Evolutionary conservation across 2,113 vertebrate species (phyloP).

Genomic region (Centropus unirufus): DNA sequence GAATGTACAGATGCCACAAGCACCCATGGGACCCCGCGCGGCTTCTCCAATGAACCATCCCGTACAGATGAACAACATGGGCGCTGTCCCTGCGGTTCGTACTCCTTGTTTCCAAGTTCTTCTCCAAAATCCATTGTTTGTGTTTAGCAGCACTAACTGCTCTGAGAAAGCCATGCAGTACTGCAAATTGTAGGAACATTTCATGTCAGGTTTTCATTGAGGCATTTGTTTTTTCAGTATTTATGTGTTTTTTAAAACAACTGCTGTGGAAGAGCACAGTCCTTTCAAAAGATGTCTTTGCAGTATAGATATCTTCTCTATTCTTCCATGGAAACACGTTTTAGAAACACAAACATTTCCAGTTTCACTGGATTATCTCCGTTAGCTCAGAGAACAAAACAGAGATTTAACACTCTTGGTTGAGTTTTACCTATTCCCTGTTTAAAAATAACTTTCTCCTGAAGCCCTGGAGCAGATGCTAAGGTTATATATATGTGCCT

Average conservation of each 20-base stretch:
- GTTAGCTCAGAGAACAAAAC: background rate
- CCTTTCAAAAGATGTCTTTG: background rate
- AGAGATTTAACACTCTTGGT: background rate
- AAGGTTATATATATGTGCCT: background rate
- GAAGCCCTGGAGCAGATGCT: background rate
- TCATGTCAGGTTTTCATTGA: background rate
- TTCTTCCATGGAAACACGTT: background rate
- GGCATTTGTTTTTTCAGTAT: background rate
- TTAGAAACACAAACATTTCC: background rate
- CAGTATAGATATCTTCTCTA: background rate
- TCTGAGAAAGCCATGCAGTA: background rate
- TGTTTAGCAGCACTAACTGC: background rate
- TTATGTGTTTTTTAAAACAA: background rate
- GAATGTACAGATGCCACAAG: slow-evolving; percentile 91
- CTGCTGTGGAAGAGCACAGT: background rate
- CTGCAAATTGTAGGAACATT: background rate
- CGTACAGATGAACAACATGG: slow-evolving; percentile 91
- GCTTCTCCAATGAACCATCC: slow-evolving; percentile 94
- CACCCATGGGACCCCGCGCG: slow-evolving; percentile 87
- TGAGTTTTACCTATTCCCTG: background rate
- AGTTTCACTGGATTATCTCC: background rate
- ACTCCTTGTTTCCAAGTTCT: background rate
- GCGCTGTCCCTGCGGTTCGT: slow-evolving; percentile 88
- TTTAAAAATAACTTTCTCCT: background rate
- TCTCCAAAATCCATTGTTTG: background rate